Evolutionary conservation across 2,888 invertebrate species (phyloP).

Genomic region (Heliconius charithonia): DNA sequence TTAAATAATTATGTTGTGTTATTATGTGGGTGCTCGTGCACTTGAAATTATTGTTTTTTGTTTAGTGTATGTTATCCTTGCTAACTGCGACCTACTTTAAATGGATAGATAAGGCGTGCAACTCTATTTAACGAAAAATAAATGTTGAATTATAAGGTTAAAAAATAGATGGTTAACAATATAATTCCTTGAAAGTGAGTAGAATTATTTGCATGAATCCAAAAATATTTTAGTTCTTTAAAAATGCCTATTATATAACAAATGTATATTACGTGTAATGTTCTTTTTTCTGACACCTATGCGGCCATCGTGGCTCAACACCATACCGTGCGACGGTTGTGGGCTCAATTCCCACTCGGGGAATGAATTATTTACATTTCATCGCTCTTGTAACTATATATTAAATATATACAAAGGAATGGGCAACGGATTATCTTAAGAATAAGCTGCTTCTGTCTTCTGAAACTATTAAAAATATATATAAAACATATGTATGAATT

Average conservation of each 20-base stretch:
- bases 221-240: too few relatives aligned
- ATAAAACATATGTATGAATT: too few relatives aligned
- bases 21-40: slow-evolving; percentile 11
- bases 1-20: slow-evolving; percentile 1
- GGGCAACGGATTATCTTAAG: not conserved
- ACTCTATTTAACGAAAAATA: not conserved
- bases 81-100: slow-evolving; percentile 23
- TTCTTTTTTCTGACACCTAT: too few relatives aligned
- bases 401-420: not conserved
- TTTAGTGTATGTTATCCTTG: slow-evolving; percentile 14
- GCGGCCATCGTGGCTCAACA: too few relatives aligned
- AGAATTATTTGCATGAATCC: not conserved
- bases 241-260: too few relatives aligned
- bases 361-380: too few relatives aligned
- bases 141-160: not conserved
- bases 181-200: not conserved
- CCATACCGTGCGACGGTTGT: too few relatives aligned
- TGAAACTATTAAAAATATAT: too few relatives aligned
- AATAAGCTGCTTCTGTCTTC: too few relatives aligned
- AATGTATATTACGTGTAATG: too few relatives aligned
- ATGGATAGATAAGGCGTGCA: slow-evolving; percentile 8
- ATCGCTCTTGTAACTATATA: too few relatives aligned
- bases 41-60: slow-evolving; percentile 20
- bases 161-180: not conserved
- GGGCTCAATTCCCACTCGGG: too few relatives aligned